Conservation (phyloP, 2,113 vertebrate genomes). For the Garra rufa region DNA sequence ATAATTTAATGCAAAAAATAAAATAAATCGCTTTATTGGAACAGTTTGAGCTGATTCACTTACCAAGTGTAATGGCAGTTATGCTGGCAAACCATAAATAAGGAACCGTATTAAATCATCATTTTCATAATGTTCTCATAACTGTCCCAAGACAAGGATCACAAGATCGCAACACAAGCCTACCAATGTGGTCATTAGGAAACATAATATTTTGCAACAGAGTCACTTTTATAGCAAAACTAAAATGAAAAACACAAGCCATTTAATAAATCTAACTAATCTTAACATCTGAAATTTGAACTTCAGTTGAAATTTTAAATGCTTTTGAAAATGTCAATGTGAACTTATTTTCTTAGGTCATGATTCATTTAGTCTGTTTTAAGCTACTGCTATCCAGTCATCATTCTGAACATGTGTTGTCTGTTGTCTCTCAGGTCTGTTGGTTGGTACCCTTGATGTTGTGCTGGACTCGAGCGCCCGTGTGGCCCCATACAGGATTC, state of each 20-base stretch:
- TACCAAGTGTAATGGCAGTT: not conserved
- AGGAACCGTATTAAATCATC: not conserved
- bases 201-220: not conserved
- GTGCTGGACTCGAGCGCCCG: conserved; percentile 97
- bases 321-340: not conserved
- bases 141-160: not conserved
- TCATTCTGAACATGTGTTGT: no score
- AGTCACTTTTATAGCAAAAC: no score
- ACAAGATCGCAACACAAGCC: no score
- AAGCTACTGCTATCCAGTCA: no score
- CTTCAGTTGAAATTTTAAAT: no score
- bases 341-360: not conserved
- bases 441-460: conserved; percentile 96
- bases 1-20: not conserved
- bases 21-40: not conserved
- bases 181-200: not conserved
- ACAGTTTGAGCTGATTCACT: not conserved
- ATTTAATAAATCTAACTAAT: no score
- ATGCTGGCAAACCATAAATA: not conserved
- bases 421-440: conserved; percentile 79
- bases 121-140: not conserved
- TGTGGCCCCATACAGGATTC: conserved; percentile 92
- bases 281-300: no score
- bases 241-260: no score
- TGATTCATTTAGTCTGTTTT: no score